A percentile compares a stretch with the other conserved stretches of the same genome.
Evolutionary conservation across 2,113 vertebrate genomes (phyloP).

Genomic region (Rhinichthys klamathensis): DNA sequence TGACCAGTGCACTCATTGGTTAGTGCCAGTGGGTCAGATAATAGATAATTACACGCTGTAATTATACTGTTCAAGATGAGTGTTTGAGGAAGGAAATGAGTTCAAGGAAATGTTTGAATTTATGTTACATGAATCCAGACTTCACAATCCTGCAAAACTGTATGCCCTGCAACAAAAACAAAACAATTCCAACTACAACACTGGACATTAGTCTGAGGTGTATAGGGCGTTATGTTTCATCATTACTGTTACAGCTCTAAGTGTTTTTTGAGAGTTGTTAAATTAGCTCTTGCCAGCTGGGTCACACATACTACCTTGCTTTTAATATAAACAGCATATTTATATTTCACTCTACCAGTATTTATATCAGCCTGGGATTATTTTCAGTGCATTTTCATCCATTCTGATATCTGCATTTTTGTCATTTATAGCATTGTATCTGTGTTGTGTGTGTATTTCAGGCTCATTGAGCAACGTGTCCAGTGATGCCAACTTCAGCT

Average conservation of each 20-base stretch:
- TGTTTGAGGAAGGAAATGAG: no score
- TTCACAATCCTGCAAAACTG: neutral
- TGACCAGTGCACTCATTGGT: neutral
- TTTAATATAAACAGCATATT: neutral
- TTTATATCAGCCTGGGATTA: neutral
- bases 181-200: no score
- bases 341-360: neutral
- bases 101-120: neutral
- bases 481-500: constrained; percentile 79
- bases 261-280: neutral
- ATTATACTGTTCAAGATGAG: neutral
- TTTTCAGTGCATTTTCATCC: neutral
- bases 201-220: neutral
- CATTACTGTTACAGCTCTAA: neutral
- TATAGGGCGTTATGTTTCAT: neutral
- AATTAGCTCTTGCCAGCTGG: neutral
- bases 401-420: neutral
- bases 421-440: neutral
- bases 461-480: constrained; percentile 79
- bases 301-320: neutral
- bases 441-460: constrained; percentile 60
- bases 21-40: neutral
- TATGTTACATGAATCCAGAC: neutral
- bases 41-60: neutral
- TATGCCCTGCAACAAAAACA: neutral